These are phyloP conservation scores for Candoia aspera DNA, from an alignment of 2,113 vertebrate species.

Conservation along the genomic window DNA sequence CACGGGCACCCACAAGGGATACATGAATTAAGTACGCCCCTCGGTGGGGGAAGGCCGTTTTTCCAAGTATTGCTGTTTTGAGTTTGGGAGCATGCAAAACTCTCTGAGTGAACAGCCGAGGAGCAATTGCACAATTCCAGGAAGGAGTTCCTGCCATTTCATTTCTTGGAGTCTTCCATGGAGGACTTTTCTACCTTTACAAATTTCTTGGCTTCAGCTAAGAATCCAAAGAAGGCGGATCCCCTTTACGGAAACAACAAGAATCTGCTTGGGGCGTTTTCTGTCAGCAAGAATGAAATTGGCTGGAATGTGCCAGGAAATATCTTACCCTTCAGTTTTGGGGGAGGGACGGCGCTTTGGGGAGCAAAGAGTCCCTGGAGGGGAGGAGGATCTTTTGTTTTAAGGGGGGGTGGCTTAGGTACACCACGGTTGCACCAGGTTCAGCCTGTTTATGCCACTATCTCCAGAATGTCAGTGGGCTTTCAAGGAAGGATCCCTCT, in stretches of 20 bases:
- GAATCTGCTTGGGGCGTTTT: background rate
- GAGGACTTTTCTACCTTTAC: background rate
- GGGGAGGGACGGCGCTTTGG: constrained; percentile 5
- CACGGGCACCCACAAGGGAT: background rate
- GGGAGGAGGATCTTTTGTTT: background rate
- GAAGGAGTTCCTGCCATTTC: background rate
- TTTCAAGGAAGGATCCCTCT: background rate
- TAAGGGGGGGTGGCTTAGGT: background rate
- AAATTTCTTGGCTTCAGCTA: background rate
- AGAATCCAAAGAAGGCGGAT: background rate
- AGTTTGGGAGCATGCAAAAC: background rate
- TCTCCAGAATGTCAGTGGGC: background rate
- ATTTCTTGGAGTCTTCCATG: background rate
- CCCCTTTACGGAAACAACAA: background rate
- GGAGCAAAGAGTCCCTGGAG: background rate
- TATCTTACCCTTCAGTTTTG: background rate
- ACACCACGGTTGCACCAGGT: background rate
- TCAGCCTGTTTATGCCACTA: background rate
- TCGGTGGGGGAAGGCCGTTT: background rate
- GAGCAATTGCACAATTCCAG: background rate
- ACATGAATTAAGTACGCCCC: background rate
- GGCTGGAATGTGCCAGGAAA: constrained; percentile 14
- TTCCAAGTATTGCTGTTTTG: background rate
- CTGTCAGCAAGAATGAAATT: background rate
- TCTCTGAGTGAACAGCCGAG: too few species aligned